Evolutionary conservation across 2,113 vertebrate genomes (phyloP), one percentile per base, ranked within the genome.

Genomic region (Elanoides forficatus): DNA sequence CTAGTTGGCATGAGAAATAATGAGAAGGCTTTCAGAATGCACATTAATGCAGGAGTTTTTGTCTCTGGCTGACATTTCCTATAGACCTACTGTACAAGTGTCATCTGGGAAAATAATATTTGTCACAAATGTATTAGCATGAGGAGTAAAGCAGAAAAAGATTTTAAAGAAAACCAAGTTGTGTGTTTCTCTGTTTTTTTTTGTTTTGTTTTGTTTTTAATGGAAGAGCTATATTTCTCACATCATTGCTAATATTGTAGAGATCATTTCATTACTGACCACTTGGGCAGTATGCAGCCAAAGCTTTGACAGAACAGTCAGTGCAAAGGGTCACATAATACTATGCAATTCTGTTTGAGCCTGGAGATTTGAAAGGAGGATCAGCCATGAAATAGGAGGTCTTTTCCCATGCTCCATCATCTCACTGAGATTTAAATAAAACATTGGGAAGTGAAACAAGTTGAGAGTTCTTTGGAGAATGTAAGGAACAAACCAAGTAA

Each of bases 381-480:
- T 81, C 89, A 94, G 94, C 82, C 89, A 91, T 78, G 80, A 97
- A 97, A 98, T 79, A 91, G 52, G 92, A 96, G 74, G 52, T 60
- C 82, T 95, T 97, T 96, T 93, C 91, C 75, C 91, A 87, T 74
- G 93, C 79, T 79, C 74, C 87, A 91, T 94, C 72, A 91, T 94
- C 93, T 97, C 65, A 9, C 94, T 84, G 94, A 97, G 86, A 94
- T 40, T 75, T 98, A 95, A 98, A 98, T 96, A 98, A 98, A 98
- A 97, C 94, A 97, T 89, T 63, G 94, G 52, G 93, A 94, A 97
- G 89, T 81, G 92, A 97, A 97, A 95, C 43, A 95, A 91, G 95
- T 78, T 93, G 94, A 91, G 82, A 95, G 83, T 86, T 96, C 88
- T 94, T 97, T 94, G 97, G 95, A 87, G 85, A 96, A 50, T 47